Evolutionary conservation across 1,140 invertebrate genomes (phyloP).

Genomic region (Latrodectus geometricus): DNA sequence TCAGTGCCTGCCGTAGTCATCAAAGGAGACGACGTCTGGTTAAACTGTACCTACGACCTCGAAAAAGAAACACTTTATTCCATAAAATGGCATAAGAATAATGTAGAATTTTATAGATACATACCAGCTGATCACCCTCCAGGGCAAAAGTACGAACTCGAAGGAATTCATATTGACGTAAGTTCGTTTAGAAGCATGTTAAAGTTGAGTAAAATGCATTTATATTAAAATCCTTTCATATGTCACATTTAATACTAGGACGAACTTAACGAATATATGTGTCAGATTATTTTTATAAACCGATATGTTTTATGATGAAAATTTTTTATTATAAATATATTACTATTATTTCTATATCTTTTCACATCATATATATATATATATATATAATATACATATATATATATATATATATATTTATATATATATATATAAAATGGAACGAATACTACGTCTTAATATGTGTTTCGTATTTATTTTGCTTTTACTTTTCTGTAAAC

Average conservation of each 20-base stretch:
- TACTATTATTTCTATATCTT: not conserved
- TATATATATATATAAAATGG: not conserved
- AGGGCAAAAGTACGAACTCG: slow-evolving; percentile 77
- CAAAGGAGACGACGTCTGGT: slow-evolving; percentile 60
- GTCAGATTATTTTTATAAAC: too few relatives aligned
- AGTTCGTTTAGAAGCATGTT: slow-evolving; percentile 64
- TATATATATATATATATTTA: too few relatives aligned
- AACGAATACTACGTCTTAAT: not conserved
- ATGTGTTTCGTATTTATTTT: too few relatives aligned
- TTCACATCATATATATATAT: too few relatives aligned
- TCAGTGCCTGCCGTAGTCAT: slow-evolving; percentile 52
- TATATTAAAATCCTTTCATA: too few relatives aligned
- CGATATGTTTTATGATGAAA: too few relatives aligned
- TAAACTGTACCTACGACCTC: slow-evolving; percentile 61
- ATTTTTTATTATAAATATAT: too few relatives aligned
- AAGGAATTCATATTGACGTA: slow-evolving; percentile 81
- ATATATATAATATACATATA: too few relatives aligned
- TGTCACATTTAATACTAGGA: too few relatives aligned
- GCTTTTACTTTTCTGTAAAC: too few relatives aligned
- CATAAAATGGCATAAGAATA: slow-evolving; percentile 63
- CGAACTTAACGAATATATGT: too few relatives aligned
- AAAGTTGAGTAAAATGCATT: not conserved
- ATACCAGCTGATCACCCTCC: slow-evolving; percentile 71
- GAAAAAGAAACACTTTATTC: slow-evolving; percentile 61
- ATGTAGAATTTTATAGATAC: slow-evolving; percentile 62